Evolutionary conservation across 1,140 invertebrate genomes (phyloP).

Genomic region (Acyrthosiphon pisum): DNA sequence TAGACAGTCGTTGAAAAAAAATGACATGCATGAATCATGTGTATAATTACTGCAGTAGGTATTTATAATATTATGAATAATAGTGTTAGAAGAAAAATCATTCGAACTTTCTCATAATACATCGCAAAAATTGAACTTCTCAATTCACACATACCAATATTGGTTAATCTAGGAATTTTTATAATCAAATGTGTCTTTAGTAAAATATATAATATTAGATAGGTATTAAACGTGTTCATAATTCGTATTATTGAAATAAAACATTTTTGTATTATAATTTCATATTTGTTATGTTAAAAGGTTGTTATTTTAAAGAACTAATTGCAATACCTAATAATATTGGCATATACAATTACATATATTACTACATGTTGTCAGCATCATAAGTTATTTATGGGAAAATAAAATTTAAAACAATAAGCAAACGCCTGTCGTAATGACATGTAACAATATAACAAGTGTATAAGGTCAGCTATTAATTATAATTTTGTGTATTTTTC

Average conservation of each 20-base stretch:
- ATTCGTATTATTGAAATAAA: not conserved
- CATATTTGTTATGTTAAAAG: too few relatives aligned
- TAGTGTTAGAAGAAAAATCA: not conserved
- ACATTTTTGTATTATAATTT: not conserved
- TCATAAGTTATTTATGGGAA: not conserved
- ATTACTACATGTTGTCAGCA: not conserved
- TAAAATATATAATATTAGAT: not conserved
- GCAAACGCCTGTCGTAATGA: not conserved
- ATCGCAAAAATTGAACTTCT: not conserved
- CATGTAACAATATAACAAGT: not conserved
- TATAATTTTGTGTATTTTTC: not conserved
- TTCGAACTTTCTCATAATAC: rapidly evolving
- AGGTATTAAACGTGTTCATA: not conserved
- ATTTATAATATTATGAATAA: not conserved
- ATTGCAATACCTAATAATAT: not conserved
- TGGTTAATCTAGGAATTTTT: not conserved
- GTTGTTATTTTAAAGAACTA: not conserved
- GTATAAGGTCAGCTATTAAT: not conserved
- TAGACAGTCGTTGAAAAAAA: not conserved
- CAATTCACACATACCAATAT: not conserved
- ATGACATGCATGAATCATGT: not conserved
- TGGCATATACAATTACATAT: not conserved
- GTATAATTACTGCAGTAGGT: not conserved
- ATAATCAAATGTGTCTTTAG: not conserved
- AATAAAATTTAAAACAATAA: not conserved